A percentile compares a stretch with the other conserved stretches of the same genome.
phyloP scores from a whole-genome alignment of 2,797 vertebrate genomes.

The Paratrypauchen microcephalus region DNA sequence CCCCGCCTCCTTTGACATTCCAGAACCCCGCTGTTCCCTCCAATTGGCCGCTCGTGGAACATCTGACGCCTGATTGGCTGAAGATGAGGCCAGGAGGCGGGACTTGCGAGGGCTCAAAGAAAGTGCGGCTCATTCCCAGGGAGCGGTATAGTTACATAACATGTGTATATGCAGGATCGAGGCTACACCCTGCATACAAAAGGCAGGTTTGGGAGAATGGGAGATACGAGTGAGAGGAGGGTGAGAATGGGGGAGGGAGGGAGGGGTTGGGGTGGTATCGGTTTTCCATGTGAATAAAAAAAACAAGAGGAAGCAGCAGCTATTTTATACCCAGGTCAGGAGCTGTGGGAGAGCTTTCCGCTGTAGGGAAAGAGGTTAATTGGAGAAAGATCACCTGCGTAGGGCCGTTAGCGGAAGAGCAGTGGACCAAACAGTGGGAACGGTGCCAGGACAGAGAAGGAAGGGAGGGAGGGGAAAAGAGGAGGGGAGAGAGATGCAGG shows the following conservation, averaged over 20 bases:
- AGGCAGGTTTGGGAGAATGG: slow-evolving; percentile 42
- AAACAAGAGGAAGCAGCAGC: slow-evolving; percentile 56
- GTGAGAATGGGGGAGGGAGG: slow-evolving; percentile 15
- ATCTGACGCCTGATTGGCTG: slow-evolving; percentile 40
- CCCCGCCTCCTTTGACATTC: slow-evolving; percentile 55
- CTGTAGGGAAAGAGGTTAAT: slow-evolving; percentile 52
- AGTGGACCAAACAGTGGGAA: slow-evolving; percentile 28
- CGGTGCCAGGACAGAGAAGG: slow-evolving; percentile 33
- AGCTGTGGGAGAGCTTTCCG: slow-evolving; percentile 46
- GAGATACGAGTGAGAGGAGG: slow-evolving; percentile 34
- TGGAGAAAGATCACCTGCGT: slow-evolving; percentile 52
- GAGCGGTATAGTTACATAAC: slow-evolving; percentile 63
- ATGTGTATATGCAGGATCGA: slow-evolving; percentile 30
- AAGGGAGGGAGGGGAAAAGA: neutral
- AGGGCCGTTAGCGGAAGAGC: slow-evolving; percentile 40
- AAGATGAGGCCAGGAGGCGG: slow-evolving; percentile 19
- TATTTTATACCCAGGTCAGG: slow-evolving; percentile 66
- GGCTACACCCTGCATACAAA: slow-evolving; percentile 64
- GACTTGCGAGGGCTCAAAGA: slow-evolving; percentile 54
- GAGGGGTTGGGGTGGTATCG: slow-evolving; percentile 43
- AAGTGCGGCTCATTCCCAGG: slow-evolving; percentile 57
- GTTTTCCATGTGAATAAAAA: slow-evolving; percentile 65
- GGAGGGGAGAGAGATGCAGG: too few relatives aligned
- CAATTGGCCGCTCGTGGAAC: slow-evolving; percentile 48
- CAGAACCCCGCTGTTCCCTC: slow-evolving; percentile 51